Percentiles rank a stretch among this genome's conserved stretches.
phyloP scores from a whole-genome alignment of 2,113 vertebrate species.

The Bothrops jararaca region DNA sequence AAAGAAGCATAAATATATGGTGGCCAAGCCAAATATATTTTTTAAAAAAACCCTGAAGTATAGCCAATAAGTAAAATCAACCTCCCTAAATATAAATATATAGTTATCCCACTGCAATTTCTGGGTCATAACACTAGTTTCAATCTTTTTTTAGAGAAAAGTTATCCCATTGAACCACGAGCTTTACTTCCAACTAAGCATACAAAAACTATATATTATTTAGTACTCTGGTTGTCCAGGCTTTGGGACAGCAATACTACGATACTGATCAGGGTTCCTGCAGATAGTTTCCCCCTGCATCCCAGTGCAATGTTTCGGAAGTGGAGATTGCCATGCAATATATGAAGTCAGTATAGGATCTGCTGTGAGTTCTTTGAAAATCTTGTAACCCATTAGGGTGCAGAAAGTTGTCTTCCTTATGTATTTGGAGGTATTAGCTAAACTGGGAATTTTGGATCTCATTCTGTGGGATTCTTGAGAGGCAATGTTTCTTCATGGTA shows the following conservation, averaged over 20 bases:
- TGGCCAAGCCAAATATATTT: background rate
- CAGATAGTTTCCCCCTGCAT: background rate
- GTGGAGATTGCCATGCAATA: background rate
- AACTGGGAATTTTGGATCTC: background rate
- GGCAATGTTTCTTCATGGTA: background rate
- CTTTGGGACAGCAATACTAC: background rate
- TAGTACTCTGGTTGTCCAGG: background rate
- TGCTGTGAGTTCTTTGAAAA: background rate
- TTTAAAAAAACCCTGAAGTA: background rate
- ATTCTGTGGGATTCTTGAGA: background rate
- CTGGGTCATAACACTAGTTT: background rate
- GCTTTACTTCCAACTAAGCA: too few species aligned
- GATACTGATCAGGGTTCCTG: background rate
- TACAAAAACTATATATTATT: background rate
- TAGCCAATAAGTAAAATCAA: background rate
- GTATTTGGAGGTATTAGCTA: background rate
- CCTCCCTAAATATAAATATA: background rate
- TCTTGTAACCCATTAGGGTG: background rate
- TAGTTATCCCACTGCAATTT: background rate
- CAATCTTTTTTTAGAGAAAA: background rate
- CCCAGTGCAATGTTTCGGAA: background rate
- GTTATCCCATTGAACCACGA: background rate
- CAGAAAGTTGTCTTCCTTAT: background rate
- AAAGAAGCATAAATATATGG: background rate
- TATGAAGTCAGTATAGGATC: background rate